Percentiles rank a stretch among this genome's conserved stretches.
phyloP scores from a whole-genome alignment of 2,888 invertebrate species.

The Aphodius granarius region DNA sequence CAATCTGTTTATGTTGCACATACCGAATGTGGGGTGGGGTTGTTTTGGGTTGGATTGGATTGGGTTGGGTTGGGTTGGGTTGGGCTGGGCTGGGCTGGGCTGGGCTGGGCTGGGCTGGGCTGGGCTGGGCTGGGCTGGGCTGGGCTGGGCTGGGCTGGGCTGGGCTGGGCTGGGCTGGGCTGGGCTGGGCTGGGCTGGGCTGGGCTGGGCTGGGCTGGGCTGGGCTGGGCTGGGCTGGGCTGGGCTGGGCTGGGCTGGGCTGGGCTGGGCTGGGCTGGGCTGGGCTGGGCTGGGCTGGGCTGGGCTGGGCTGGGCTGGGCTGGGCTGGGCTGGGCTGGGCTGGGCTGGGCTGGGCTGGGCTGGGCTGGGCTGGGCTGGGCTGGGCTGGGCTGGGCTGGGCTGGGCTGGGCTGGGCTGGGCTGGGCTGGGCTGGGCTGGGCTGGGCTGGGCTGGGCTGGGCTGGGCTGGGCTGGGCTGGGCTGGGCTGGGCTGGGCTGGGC shows the following conservation, averaged over 20 bases:
- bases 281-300: neutral
- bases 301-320: neutral
- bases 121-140: neutral
- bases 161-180: neutral
- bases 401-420: neutral
- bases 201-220: neutral
- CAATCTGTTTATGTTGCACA: no score
- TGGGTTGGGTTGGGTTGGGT: neutral
- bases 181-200: neutral
- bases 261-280: neutral
- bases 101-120: neutral
- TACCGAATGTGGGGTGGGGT: neutral
- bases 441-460: neutral
- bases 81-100: neutral
- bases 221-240: neutral
- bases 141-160: neutral
- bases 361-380: neutral
- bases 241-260: neutral
- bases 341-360: neutral
- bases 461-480: neutral
- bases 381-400: neutral
- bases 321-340: neutral
- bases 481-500: neutral
- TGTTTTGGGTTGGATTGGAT: neutral
- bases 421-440: neutral